These are phyloP conservation scores for Aphidius gifuensis DNA, from an alignment of 1,140 invertebrate species.

Conservation along the genomic window DNA sequence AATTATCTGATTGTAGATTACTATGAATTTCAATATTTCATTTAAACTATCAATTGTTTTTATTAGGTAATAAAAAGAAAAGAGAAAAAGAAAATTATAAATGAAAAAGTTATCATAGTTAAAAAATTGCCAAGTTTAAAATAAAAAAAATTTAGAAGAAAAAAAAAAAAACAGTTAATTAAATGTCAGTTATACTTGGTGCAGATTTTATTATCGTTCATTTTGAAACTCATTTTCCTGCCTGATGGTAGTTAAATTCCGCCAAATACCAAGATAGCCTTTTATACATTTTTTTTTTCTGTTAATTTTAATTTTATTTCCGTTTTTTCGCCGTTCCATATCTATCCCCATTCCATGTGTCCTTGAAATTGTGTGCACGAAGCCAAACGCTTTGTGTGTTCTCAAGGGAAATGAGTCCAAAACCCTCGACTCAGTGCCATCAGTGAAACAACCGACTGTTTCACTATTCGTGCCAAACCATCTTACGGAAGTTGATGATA, in stretches of 20 bases:
- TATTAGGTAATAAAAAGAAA: background rate
- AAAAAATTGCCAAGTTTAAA: constrained; percentile 6
- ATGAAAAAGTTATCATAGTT: constrained; percentile 6
- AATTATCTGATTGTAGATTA: too few relatives aligned
- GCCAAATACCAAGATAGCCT: constrained; percentile 15
- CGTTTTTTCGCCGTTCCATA: background rate
- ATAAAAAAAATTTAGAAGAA: too few relatives aligned
- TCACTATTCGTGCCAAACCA: constrained; percentile 14
- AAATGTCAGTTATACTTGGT: too few relatives aligned
- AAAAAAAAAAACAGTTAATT: too few relatives aligned
- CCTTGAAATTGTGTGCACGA: background rate
- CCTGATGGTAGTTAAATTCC: constrained; percentile 8
- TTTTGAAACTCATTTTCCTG: constrained; percentile 13
- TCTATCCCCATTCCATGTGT: background rate
- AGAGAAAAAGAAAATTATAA: background rate
- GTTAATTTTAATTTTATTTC: background rate
- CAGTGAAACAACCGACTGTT: constrained; percentile 5
- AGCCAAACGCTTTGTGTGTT: constrained; percentile 14
- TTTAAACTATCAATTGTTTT: too few relatives aligned
- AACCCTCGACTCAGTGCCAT: background rate
- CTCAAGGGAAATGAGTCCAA: constrained; percentile 24
- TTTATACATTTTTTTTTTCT: background rate
- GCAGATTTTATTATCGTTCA: background rate
- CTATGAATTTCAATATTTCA: too few relatives aligned
- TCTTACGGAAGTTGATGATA: constrained; percentile 6